phyloP scores from a whole-genome alignment of 2,888 invertebrate genomes.

The Ferrisia virgata region DNA sequence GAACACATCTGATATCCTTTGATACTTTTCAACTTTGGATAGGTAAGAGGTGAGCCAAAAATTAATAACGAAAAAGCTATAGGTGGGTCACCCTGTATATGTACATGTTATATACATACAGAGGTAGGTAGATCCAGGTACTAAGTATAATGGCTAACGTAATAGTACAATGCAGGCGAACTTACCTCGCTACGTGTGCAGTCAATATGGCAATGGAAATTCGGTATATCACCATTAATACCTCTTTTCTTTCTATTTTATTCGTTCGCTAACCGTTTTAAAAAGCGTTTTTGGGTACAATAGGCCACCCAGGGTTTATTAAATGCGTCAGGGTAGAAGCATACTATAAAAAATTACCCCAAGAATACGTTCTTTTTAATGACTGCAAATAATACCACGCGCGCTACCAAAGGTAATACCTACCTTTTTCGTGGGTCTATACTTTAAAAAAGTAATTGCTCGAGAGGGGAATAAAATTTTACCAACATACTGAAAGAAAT shows the following conservation, averaged over 20 bases:
- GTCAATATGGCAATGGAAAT: neutral
- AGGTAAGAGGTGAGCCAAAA: neutral
- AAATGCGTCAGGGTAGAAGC: neutral
- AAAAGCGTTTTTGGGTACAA: slow-evolving; percentile 20
- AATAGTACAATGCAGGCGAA: too few species aligned
- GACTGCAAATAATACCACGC: slow-evolving; percentile 14
- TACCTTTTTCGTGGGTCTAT: neutral
- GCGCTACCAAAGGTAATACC: neutral
- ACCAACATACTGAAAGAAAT: too few species aligned
- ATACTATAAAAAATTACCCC: slow-evolving; percentile 5
- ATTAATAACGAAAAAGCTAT: slow-evolving; percentile 1
- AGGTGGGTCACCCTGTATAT: neutral
- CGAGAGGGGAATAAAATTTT: neutral
- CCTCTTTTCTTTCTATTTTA: neutral
- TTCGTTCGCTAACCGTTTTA: neutral
- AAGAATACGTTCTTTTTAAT: slow-evolving; percentile 12
- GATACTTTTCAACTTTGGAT: neutral
- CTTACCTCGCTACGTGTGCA: neutral
- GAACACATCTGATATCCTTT: neutral
- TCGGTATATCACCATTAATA: slow-evolving; percentile 24
- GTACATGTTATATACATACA: too few species aligned
- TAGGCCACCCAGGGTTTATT: slow-evolving; percentile 26
- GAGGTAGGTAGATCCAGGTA: too few species aligned
- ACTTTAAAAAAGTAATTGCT: neutral
- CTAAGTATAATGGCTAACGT: too few species aligned